Evolutionary conservation across 23 tunicate genomes (phyloP), one percentile per base, ranked within the genome.

Genomic region (Styela plicata): DNA sequence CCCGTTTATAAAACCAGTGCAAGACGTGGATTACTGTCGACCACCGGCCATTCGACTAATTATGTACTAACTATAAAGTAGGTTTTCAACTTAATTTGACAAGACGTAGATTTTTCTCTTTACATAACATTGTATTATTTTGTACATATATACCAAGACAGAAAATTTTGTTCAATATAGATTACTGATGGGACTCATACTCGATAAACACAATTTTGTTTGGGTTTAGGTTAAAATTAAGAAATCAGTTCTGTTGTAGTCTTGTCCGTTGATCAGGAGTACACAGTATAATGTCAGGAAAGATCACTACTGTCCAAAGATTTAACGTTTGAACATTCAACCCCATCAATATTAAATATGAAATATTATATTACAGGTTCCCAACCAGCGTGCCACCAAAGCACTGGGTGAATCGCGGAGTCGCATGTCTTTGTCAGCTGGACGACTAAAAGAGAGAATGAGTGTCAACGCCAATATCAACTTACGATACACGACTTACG

Each of bases 11-110:
- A 94, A 69, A 94, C 98, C 24, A 84, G 93, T 69, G 87, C 94
- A 2, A 75, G 98, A 62, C 52, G 98, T 19, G 98, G 98, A 2
- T 62, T 85, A 33, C 77, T 94, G 25, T 94, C 98, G 1, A 94
- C 98, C 0, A 94, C 98, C 23, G 98, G 98, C 74, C 98, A 94
- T 65, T 94, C 98, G 21, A 94, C 98, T 35, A 94, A 94, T 75
- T 94, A 87, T 31, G 98, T 94, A 2, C 86, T 88, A 17, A 94
- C 97, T 1, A 91, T 91, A 37, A 86, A 91, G 97, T 91, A 86
- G 75, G 83, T 22, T 28, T 0, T n/a, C n/a, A n/a, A n/a, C n/a
- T n/a, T n/a, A n/a, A n/a, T n/a, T n/a, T n/a, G n/a, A n/a, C n/a
- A n/a, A n/a, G n/a, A n/a, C 36, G 26, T 63, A 19, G 5, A 67